Conservation (phyloP, 2,888 invertebrate species). For the Amphipoea oculea region DNA sequence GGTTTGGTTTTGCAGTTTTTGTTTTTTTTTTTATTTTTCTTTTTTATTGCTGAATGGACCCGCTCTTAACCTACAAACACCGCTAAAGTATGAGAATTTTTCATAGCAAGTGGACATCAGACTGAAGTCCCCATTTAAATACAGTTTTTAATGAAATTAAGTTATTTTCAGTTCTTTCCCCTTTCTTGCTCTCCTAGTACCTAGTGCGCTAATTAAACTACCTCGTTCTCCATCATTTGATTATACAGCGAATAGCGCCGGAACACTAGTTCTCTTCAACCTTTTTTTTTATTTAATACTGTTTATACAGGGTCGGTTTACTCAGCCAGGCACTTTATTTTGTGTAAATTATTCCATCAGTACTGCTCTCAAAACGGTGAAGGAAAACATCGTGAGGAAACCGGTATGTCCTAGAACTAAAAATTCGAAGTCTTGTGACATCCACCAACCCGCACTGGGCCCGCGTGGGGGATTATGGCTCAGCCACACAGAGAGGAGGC, state of each 20-base stretch:
- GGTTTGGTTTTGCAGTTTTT: no score
- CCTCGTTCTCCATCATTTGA: slow-evolving; percentile 23
- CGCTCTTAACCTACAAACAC: no score
- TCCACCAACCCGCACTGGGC: background rate
- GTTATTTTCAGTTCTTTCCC: background rate
- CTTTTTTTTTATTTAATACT: background rate
- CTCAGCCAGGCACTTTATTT: no score
- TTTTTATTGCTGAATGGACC: no score
- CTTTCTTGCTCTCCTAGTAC: background rate
- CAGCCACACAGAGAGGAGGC: no score
- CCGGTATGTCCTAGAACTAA: no score
- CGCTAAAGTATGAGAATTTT: background rate
- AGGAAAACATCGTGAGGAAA: no score
- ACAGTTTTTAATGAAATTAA: slow-evolving; percentile 1
- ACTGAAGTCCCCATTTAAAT: background rate
- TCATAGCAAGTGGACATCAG: background rate
- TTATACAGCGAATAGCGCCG: slow-evolving; percentile 13
- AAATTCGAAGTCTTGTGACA: no score
- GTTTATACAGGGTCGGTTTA: no score
- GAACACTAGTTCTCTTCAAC: background rate
- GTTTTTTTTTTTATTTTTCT: no score
- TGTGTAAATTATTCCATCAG: no score
- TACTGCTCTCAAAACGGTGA: no score
- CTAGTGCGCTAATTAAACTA: slow-evolving; percentile 14
- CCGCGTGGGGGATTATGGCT: background rate